Percentiles rank a stretch among this genome's conserved stretches.
Evolutionary conservation across 2,888 invertebrate species (phyloP).

Genomic region (Autographa pulchrina): DNA sequence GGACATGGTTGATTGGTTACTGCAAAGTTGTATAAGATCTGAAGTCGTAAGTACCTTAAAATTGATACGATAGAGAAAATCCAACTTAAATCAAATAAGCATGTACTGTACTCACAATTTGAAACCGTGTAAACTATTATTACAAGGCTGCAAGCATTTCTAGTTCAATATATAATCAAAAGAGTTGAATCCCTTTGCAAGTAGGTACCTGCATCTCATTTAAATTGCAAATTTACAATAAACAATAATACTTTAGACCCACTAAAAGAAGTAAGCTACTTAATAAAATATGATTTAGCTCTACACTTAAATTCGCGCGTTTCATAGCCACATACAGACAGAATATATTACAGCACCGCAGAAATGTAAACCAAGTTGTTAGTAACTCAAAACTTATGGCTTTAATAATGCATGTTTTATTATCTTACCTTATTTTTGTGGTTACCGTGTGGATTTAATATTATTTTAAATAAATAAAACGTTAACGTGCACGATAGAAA

Average conservation of each 20-base stretch:
- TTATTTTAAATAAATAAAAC: background rate
- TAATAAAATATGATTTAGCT: background rate
- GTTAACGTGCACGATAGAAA: no score
- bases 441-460: conserved; percentile 26
- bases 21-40: no score
- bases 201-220: background rate
- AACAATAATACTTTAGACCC: background rate
- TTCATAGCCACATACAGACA: conserved; percentile 42
- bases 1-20: no score
- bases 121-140: no score
- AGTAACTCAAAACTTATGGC: conserved; percentile 64
- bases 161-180: no score
- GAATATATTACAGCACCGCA: conserved; percentile 58
- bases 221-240: background rate
- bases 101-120: no score
- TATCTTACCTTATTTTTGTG: conserved; percentile 46
- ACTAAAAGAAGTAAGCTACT: background rate
- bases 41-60: no score
- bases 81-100: no score
- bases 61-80: no score
- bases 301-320: conserved; percentile 18
- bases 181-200: no score
- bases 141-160: no score
- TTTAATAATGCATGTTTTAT: conserved; percentile 64
- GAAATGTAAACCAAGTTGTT: conserved; percentile 61